These are phyloP conservation scores for Ceratina calcarata DNA, from an alignment of 1,140 invertebrate species.

Conservation along the genomic window DNA sequence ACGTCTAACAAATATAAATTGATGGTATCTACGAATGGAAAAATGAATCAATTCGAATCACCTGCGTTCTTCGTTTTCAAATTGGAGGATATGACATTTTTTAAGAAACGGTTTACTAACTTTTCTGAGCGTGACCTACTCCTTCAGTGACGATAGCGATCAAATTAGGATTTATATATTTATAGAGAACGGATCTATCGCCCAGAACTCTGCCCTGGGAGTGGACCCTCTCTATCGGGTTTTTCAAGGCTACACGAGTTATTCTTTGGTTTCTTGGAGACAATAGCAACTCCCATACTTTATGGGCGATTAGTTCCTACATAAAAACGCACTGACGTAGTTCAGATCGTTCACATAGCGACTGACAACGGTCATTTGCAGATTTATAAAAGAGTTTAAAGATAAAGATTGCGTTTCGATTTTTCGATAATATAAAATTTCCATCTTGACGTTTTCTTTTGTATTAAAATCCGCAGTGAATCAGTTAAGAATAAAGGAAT, in stretches of 20 bases:
- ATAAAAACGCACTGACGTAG: slow-evolving; percentile 14
- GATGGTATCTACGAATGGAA: slow-evolving; percentile 83
- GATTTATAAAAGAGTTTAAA: too few species aligned
- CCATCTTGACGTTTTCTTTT: too few species aligned
- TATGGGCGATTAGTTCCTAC: slow-evolving; percentile 77
- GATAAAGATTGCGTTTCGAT: too few species aligned
- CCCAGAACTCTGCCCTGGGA: slow-evolving; percentile 96
- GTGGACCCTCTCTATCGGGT: slow-evolving; percentile 92
- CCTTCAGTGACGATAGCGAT: slow-evolving; percentile 92
- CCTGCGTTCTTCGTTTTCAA: too few species aligned
- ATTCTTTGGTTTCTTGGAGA: slow-evolving; percentile 86
- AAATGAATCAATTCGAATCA: slow-evolving; percentile 29
- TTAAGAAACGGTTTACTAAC: slow-evolving; percentile 76
- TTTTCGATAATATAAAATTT: too few species aligned
- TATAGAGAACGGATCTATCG: slow-evolving; percentile 98
- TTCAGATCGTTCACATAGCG: too few species aligned
- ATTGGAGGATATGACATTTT: neutral
- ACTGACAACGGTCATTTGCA: too few species aligned
- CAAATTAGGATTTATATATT: slow-evolving; percentile 99
- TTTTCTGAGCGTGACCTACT: slow-evolving; percentile 87
- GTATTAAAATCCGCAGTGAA: too few species aligned
- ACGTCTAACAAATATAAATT: slow-evolving; percentile 94
- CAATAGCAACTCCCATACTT: slow-evolving; percentile 88
- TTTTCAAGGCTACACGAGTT: slow-evolving; percentile 86
- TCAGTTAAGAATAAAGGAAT: too few species aligned